Evolutionary conservation across 2,113 vertebrate species (phyloP), one percentile per base, ranked within the genome.

Genomic region (Nerophis ophidion): DNA sequence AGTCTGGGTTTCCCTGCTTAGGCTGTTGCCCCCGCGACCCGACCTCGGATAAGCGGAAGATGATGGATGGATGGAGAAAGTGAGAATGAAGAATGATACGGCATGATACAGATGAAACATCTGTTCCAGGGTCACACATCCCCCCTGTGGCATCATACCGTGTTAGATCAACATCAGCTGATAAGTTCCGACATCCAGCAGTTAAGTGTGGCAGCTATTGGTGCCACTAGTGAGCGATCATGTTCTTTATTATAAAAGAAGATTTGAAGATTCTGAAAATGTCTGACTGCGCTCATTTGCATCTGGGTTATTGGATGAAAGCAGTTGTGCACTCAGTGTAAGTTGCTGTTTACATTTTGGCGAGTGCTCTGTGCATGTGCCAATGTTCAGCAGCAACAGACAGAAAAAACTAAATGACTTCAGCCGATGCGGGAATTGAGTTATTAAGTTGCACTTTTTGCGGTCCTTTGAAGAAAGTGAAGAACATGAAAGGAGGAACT

Each of bases 281-380:
- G 48, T 79, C 78, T 87, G 71, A 81, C 78, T 82, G 65, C 63
- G 74, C 66, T 74, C 33, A 81, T 86, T 85, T 83, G 82, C 76
- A 81, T 86, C 17, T 65, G 67, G 63, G 59, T 75, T 79, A 74
- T 70, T 85, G 74, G 69, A 79, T 70, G 55, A 79, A 80, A 83
- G 70, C 50, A 62, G 50, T 64, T 79, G 48, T 61, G 17, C 67
- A 58, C 62, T 45, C 62, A 48, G 49, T 19, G n/a, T 77, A 77
- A 86, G 82, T 82, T 77, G 66, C 48, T 62, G 16, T 81, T 77
- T 84, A 68, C 55, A 66, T 67, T 61, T 74, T 44, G 33, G 57
- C 45, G 46, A 57, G 68, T 68, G 78, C 59, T 61, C n/a, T 8
- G 53, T 49, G 64, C 58, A 45, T 59, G 55, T 70, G 75, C 72